phyloP scores from a whole-genome alignment of 2,113 vertebrate species.

The Thomomys bottae region DNA sequence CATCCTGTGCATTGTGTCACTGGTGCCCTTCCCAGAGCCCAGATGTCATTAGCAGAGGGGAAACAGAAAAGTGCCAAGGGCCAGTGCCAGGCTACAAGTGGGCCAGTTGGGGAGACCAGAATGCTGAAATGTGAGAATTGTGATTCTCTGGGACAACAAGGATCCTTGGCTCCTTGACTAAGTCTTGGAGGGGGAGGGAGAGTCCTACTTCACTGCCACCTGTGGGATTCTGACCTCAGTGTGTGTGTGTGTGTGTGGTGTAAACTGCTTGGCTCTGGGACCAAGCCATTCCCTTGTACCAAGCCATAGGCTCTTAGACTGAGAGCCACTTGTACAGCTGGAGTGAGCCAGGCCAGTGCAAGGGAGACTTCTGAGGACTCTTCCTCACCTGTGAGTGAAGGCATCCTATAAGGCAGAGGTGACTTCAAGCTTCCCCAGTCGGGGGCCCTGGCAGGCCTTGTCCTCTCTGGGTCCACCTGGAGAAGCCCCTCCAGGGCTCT shows the following conservation, averaged over 20 bases:
- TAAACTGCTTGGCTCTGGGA: not conserved
- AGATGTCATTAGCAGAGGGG: not conserved
- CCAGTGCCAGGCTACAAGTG: not conserved
- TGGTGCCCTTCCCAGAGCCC: not conserved
- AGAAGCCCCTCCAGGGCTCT: not conserved
- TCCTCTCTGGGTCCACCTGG: not conserved
- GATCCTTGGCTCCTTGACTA: not conserved
- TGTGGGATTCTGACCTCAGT: not conserved
- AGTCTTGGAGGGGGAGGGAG: not conserved
- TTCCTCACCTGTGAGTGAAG: not conserved
- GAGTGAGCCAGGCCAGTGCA: not conserved
- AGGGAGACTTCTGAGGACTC: not conserved
- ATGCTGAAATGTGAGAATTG: not conserved
- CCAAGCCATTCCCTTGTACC: not conserved
- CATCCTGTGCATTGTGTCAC: not conserved
- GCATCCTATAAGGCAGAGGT: too few species aligned
- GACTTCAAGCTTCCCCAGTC: not conserved
- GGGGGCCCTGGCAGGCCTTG: fast-evolving
- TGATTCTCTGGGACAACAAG: not conserved
- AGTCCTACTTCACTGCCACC: fast-evolving
- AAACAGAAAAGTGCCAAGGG: not conserved
- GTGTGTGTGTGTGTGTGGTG: not conserved
- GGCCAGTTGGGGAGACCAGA: not conserved
- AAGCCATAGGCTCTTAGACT: not conserved
- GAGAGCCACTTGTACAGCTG: not conserved